Evolutionary conservation across 92 coral and sea anemone genomes (phyloP).

Genomic region (Meandrina meandrites): DNA sequence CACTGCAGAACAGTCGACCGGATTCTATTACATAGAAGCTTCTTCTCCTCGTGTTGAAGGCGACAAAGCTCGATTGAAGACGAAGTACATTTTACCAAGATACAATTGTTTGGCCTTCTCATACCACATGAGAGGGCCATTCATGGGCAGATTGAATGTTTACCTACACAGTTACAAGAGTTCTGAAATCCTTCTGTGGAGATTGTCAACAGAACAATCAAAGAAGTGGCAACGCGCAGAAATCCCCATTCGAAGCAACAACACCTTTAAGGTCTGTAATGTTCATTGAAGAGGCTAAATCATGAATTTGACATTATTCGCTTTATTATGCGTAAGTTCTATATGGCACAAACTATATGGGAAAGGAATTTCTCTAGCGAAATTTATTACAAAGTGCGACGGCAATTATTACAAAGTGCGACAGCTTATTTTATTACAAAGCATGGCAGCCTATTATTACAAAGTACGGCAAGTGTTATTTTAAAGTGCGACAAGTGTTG

Average conservation of each 20-base stretch:
- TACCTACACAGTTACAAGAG: conserved; percentile 34
- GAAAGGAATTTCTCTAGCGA: too few relatives aligned
- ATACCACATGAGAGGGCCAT: conserved; percentile 57
- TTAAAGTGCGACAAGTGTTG: too few relatives aligned
- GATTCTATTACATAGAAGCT: conserved; percentile 14
- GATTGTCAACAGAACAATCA: conserved; percentile 55
- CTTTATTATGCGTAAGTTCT: too few relatives aligned
- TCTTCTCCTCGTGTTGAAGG: conserved; percentile 5
- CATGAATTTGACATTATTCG: neutral
- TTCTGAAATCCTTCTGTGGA: conserved; percentile 60
- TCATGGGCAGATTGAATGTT: conserved; percentile 71
- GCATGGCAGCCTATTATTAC: too few relatives aligned
- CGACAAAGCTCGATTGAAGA: conserved; percentile 39
- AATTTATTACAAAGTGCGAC: too few relatives aligned
- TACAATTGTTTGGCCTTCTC: conserved; percentile 62
- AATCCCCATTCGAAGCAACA: conserved; percentile 33
- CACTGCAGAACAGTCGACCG: conserved; percentile 5
- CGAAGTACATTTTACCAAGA: conserved; percentile 44
- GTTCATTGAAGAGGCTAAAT: too few relatives aligned
- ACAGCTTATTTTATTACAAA: too few relatives aligned
- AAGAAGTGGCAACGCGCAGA: conserved; percentile 49
- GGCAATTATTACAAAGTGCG: too few relatives aligned
- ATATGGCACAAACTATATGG: too few relatives aligned
- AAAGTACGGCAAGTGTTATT: too few relatives aligned
- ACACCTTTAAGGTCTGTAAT: conserved; percentile 56